phyloP scores from a whole-genome alignment of 2,888 invertebrate species.

The Drosophila anceps region DNA sequence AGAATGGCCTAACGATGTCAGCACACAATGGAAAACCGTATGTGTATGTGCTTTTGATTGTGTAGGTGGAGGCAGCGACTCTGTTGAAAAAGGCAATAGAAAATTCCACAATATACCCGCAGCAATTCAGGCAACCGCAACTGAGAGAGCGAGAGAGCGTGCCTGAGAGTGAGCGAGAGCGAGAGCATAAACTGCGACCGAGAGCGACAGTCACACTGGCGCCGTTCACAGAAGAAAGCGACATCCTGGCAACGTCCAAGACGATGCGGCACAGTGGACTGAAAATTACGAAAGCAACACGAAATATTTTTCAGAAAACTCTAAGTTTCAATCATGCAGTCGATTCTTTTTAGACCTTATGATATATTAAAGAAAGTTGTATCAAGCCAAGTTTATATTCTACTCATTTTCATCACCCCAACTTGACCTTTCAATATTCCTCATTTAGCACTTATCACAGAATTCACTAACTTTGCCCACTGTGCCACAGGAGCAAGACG shows the following conservation, averaged over 20 bases:
- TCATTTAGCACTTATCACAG: background rate
- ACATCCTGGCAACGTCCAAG: slow-evolving; percentile 32
- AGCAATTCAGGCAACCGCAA: slow-evolving; percentile 27
- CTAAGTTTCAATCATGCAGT: too few species aligned
- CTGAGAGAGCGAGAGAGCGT: background rate
- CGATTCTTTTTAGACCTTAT: too few species aligned
- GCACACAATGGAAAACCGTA: slow-evolving; percentile 58
- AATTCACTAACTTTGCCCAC: slow-evolving; percentile 8
- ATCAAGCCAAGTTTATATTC: too few species aligned
- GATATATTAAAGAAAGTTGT: too few species aligned
- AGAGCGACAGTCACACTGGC: slow-evolving; percentile 35
- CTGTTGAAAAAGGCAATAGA: slow-evolving; percentile 73
- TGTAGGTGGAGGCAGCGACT: slow-evolving; percentile 53
- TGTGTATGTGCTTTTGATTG: slow-evolving; percentile 51
- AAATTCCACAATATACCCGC: slow-evolving; percentile 74
- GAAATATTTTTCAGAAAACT: background rate
- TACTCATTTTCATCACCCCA: too few species aligned
- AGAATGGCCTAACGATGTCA: slow-evolving; percentile 75
- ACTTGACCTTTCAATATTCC: background rate
- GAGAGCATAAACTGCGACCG: slow-evolving; percentile 16
- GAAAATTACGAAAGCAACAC: background rate
- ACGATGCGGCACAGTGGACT: slow-evolving; percentile 44
- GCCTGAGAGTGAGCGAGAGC: slow-evolving; percentile 22
- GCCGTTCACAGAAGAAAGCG: slow-evolving; percentile 27
- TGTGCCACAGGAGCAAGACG: slow-evolving; percentile 51